A percentile compares a stretch with the other conserved stretches of the same genome.
Evolutionary conservation across 2,888 invertebrate species (phyloP).

Genomic region (Clusia tigrina): DNA sequence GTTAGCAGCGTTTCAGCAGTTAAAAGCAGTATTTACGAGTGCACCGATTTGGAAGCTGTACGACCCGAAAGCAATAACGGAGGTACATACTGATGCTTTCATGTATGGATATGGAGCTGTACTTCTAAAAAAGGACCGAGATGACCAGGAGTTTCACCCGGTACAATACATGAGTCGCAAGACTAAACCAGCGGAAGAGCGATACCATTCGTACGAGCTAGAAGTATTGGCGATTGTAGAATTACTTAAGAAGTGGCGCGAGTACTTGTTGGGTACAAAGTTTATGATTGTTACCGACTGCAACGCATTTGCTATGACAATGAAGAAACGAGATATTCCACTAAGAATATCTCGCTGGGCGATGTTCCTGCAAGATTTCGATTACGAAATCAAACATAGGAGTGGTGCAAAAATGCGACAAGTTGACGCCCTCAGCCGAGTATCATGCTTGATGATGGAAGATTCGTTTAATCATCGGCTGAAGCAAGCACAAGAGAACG

Average conservation of each 20-base stretch:
- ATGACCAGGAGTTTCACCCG: slow-evolving; percentile 24
- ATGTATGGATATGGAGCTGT: slow-evolving; percentile 36
- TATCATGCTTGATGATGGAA: not conserved
- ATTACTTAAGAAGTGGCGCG: not conserved
- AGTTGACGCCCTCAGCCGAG: slow-evolving; percentile 26
- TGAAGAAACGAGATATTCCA: slow-evolving; percentile 16
- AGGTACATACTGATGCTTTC: slow-evolving; percentile 39
- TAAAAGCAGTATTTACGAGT: slow-evolving; percentile 5
- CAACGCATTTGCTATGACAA: not conserved
- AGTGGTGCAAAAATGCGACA: slow-evolving; percentile 19
- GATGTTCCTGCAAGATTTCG: not conserved
- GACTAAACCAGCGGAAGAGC: not conserved
- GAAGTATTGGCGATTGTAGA: not conserved
- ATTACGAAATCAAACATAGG: slow-evolving; percentile 15
- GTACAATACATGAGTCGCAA: slow-evolving; percentile 21
- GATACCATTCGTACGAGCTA: not conserved
- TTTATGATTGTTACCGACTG: not conserved
- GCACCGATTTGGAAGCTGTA: slow-evolving; percentile 18
- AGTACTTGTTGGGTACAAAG: not conserved
- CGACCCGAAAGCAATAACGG: slow-evolving; percentile 32
- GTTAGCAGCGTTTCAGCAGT: not conserved
- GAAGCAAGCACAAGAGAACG: not conserved
- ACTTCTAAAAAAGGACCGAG: slow-evolving; percentile 33
- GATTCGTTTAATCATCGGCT: not conserved
- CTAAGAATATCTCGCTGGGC: slow-evolving; percentile 22